Conservation (phyloP, 2,797 vertebrate species). For the Coranthus polyacanthus region DNA sequence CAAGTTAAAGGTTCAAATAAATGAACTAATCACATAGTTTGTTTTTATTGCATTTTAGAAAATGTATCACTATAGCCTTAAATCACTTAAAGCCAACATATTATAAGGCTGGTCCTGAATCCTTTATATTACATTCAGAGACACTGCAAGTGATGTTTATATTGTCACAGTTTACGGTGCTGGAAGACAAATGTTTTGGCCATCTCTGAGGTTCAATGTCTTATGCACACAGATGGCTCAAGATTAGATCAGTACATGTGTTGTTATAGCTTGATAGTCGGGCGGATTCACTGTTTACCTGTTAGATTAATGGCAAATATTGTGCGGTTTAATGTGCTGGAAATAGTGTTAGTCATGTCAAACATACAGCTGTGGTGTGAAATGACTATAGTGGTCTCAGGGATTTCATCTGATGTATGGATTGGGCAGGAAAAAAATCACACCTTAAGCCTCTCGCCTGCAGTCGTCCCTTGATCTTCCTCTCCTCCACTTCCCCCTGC, state of each 20-base stretch:
- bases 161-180: conserved; percentile 28
- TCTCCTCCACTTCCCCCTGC: background rate
- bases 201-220: conserved; percentile 49
- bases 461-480: background rate
- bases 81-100: too few species aligned
- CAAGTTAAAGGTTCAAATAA: too few species aligned
- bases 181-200: conserved; percentile 49
- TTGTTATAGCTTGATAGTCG: background rate
- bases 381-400: conserved; percentile 26
- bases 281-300: conserved; percentile 52
- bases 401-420: conserved; percentile 16
- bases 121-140: conserved; percentile 1
- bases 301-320: conserved; percentile 66
- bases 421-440: background rate
- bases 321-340: conserved; percentile 16
- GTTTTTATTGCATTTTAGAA: too few species aligned
- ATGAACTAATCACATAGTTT: too few species aligned
- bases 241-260: conserved; percentile 42
- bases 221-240: conserved; percentile 57
- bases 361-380: conserved; percentile 27
- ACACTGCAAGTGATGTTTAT: conserved; percentile 41
- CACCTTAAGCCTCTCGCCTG: background rate
- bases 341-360: conserved; percentile 30
- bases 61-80: too few species aligned
- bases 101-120: too few species aligned